Percentiles rank a stretch among this genome's conserved stretches.
Conservation (phyloP, 2,113 vertebrate species). For the Typhlomys cinereus region DNA sequence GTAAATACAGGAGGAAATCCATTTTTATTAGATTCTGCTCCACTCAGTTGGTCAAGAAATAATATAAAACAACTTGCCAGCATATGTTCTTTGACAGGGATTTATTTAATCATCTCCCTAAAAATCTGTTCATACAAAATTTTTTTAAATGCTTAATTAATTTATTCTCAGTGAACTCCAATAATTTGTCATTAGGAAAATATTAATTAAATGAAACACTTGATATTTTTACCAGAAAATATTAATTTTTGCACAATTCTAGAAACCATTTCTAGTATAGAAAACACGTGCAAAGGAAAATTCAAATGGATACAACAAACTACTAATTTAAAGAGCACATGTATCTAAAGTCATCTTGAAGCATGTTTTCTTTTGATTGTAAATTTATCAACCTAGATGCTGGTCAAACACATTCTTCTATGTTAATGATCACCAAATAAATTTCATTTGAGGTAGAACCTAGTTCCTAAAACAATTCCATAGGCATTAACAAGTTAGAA, state of each 20-base stretch:
- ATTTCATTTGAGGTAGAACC: background rate
- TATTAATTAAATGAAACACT: background rate
- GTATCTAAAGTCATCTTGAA: background rate
- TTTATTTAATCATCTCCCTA: conserved; percentile 5
- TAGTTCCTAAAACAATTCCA: conserved; percentile 5
- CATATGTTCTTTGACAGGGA: background rate
- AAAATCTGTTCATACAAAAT: background rate
- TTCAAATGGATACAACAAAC: background rate
- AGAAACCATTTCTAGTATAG: background rate
- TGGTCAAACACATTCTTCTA: background rate
- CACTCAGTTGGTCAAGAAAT: background rate
- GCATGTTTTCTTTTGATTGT: background rate
- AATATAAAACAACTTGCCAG: background rate
- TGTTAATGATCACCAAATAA: conserved; percentile 16
- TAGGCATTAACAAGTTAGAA: conserved; percentile 12
- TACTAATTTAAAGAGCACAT: background rate
- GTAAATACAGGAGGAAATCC: background rate
- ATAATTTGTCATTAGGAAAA: background rate
- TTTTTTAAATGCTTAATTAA: conserved; percentile 8
- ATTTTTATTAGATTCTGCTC: background rate
- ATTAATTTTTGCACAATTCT: background rate
- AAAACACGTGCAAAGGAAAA: background rate
- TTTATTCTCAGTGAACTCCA: conserved; percentile 17
- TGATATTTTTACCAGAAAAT: conserved; percentile 3
- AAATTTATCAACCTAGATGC: conserved; percentile 19